phyloP scores from a whole-genome alignment of 1,140 invertebrate species.

The Apis florea region DNA sequence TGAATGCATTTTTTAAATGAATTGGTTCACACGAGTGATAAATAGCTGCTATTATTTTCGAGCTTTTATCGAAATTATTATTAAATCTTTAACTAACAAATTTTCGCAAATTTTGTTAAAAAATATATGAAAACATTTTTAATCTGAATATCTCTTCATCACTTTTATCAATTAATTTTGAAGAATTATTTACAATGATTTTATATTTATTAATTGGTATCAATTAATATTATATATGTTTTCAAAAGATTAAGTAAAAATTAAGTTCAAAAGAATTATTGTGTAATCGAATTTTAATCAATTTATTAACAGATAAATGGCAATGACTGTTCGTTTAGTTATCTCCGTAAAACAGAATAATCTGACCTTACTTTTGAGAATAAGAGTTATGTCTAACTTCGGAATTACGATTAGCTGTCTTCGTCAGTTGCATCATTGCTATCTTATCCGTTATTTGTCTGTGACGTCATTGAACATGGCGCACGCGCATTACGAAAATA shows the following conservation, averaged over 20 bases:
- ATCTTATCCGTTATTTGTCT: constrained; percentile 3
- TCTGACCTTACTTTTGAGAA: neutral
- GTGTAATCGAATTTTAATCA: neutral
- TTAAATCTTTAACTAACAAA: neutral
- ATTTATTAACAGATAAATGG: neutral
- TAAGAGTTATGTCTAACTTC: neutral
- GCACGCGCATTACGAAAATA: neutral
- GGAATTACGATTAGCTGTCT: neutral
- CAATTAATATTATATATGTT: too few species aligned
- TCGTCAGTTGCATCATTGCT: constrained; percentile 23
- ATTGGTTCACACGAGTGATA: neutral
- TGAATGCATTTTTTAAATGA: neutral
- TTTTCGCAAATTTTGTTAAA: neutral
- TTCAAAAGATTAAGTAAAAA: neutral
- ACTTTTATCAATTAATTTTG: neutral
- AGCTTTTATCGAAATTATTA: constrained; percentile 11
- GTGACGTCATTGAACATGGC: constrained; percentile 3
- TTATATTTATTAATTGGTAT: too few species aligned
- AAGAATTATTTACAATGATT: too few species aligned
- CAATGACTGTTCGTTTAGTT: neutral
- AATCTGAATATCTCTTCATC: neutral
- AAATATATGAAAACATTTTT: neutral
- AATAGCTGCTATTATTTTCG: neutral
- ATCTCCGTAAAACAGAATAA: neutral
- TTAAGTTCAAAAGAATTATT: neutral